These are phyloP conservation scores for Metridium senile DNA, from an alignment of 92 coral and sea anemone species.

Conservation along the genomic window DNA sequence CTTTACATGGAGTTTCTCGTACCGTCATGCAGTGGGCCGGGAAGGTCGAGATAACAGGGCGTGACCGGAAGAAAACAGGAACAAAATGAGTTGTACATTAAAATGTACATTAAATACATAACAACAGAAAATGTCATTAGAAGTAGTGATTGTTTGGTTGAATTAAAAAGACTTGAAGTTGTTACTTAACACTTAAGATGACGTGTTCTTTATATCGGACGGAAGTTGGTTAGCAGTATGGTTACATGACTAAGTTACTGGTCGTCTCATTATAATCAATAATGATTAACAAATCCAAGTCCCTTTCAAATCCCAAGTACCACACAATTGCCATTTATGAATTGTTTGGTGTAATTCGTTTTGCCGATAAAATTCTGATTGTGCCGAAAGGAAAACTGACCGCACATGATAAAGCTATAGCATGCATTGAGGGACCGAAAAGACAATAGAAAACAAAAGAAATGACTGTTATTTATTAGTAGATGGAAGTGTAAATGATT, in stretches of 20 bases:
- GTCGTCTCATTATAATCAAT: no score
- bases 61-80: neutral
- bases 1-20: neutral
- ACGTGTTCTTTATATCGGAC: neutral
- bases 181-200: neutral
- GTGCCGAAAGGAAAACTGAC: no score
- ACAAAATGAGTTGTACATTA: neutral
- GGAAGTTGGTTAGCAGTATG: neutral
- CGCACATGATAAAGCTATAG: no score
- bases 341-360: no score
- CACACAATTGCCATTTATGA: neutral
- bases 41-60: no score
- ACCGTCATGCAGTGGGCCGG: no score
- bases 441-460: no score
- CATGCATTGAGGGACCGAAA: no score
- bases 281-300: neutral
- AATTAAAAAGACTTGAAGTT: neutral
- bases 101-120: neutral
- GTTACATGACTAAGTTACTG: neutral
- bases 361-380: no score
- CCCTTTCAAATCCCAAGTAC: neutral
- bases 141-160: neutral
- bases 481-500: no score
- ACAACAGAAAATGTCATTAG: neutral
- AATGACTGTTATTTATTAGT: no score